Evolutionary conservation across 2,797 vertebrate genomes (phyloP), one percentile per base, ranked within the genome.

Genomic region (Scolopax bukidnonensis): DNA sequence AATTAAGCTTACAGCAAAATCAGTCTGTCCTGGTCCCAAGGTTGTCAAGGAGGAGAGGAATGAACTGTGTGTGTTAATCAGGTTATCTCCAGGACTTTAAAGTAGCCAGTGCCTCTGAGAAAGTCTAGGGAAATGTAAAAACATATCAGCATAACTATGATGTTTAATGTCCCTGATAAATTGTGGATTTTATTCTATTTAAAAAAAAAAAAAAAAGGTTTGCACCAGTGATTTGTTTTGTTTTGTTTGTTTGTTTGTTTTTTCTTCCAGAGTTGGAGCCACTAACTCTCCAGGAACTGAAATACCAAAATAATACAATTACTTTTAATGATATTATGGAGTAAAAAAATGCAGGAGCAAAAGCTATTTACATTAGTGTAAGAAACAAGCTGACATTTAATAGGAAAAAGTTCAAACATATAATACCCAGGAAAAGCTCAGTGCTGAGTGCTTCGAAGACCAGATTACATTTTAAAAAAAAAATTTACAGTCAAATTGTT

Each of bases 201-300:
- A 79, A 50, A 84, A 53, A 53, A 53, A 53, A 28, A 30, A 24
- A 17, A 75, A 75, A 84, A 76, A n/a, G 6, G 47, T 79, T n/a
- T 70, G 56, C 83, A 74, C 77, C 43, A 82, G 38, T 64, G n/a
- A 65, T 93, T 71, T 12, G 32, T 10, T 32, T 50, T 51, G 19
- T 17, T 41, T 41, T 30, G 61, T 90, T 65, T 9, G 21, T 24
- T 27, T 32, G 30, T 24, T 32, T 76, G 53, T 64, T 48, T 67
- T 83, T 91, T 45, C 21, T 85, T 92, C 48, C 17, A 67, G 50
- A 86, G 54, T 2, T 40, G 36, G 36, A 93, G 43, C 28, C 40
- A 84, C 61, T 90, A 82, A 73, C 70, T 89, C 47, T 82, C 54
- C 56, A 63, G 89, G 60, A 93, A 87, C 25, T 61, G 78, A 95